A percentile compares a stretch with the other conserved stretches of the same genome.
These are phyloP conservation scores for Drosophila guanche DNA, from an alignment of 1,140 invertebrate species.

Conservation along the genomic window DNA sequence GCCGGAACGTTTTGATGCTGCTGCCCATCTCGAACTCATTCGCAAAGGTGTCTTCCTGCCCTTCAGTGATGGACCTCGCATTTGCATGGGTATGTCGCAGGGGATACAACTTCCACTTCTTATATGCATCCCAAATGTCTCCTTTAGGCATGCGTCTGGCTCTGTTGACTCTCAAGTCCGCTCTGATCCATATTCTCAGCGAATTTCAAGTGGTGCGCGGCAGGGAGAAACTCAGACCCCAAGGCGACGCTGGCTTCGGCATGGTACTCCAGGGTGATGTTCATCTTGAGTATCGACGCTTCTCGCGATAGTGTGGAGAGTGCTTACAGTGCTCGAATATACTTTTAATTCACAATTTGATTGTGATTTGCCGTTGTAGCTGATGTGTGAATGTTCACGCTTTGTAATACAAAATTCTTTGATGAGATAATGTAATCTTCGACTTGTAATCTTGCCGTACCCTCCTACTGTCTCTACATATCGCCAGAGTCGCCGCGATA, in stretches of 20 bases:
- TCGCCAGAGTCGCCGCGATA: slow-evolving; percentile 1
- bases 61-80: slow-evolving; percentile 76
- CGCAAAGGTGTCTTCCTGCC: slow-evolving; percentile 63
- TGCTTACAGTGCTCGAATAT: too few relatives aligned
- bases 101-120: neutral
- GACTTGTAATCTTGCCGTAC: neutral
- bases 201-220: slow-evolving; percentile 55
- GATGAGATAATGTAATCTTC: neutral
- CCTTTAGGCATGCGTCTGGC: slow-evolving; percentile 51
- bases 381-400: neutral
- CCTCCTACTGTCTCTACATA: slow-evolving; percentile 3
- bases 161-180: slow-evolving; percentile 57
- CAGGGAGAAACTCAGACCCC: slow-evolving; percentile 14
- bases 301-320: slow-evolving; percentile 28
- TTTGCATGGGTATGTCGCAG: slow-evolving; percentile 65
- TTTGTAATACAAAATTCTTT: neutral
- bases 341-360: too few relatives aligned
- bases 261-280: slow-evolving; percentile 61
- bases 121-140: neutral
- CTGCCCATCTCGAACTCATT: slow-evolving; percentile 49
- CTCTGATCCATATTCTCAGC: slow-evolving; percentile 54
- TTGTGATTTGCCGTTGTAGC: too few relatives aligned
- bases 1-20: slow-evolving; percentile 87
- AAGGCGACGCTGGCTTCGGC: slow-evolving; percentile 62
- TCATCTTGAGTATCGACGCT: slow-evolving; percentile 52